Evolutionary conservation across 2,113 vertebrate species (phyloP).

Genomic region (Riparia riparia): DNA sequence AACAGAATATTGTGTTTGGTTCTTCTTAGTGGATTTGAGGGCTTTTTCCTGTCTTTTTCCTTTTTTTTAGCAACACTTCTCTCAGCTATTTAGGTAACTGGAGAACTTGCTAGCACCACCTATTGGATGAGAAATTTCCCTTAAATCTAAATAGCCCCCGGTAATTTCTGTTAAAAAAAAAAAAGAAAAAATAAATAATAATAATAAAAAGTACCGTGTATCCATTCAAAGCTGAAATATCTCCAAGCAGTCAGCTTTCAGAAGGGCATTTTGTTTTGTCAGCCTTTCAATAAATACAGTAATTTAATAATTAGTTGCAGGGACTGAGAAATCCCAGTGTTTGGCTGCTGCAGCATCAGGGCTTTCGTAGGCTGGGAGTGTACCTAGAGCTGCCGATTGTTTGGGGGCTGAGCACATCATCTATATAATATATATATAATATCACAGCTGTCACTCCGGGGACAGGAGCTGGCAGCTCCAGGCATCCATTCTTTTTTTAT

Average conservation of each 20-base stretch:
- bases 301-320: slow-evolving; percentile 35
- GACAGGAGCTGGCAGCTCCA: neutral
- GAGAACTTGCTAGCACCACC: slow-evolving; percentile 33
- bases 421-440: too few species aligned
- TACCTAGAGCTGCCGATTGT: neutral
- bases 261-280: neutral
- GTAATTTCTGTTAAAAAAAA: neutral
- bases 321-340: neutral
- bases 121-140: neutral
- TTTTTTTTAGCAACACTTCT: neutral
- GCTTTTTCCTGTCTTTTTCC: fast-evolving
- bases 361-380: neutral
- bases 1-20: neutral
- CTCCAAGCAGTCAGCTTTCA: slow-evolving; percentile 32
- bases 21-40: neutral
- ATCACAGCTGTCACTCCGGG: neutral
- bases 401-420: neutral
- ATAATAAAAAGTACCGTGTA: neutral
- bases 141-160: neutral
- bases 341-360: neutral
- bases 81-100: neutral
- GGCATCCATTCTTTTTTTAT: neutral
- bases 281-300: neutral
- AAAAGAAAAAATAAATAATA: neutral
- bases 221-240: neutral